Percentiles rank a stretch among this genome's conserved stretches.
phyloP scores from a whole-genome alignment of 1,140 invertebrate species.

The Anoplolepis gracilipes region DNA sequence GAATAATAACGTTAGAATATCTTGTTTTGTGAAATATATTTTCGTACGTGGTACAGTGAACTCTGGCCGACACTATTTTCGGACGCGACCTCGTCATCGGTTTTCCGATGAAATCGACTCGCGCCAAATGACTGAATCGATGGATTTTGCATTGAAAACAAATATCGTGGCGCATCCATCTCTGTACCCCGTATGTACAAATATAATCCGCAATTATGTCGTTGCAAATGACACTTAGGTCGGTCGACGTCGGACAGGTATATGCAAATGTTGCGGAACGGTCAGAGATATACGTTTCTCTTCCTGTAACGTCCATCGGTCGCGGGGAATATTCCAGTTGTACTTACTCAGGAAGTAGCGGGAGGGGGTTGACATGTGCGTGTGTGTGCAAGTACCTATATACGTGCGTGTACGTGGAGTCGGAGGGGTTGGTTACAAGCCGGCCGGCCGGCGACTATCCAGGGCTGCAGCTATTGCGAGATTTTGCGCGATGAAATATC shows the following conservation, averaged over 20 bases:
- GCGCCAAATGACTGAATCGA: neutral
- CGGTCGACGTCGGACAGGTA: constrained; percentile 16
- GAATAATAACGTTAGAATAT: neutral
- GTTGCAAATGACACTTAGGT: constrained; percentile 26
- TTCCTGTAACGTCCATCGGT: constrained; percentile 10
- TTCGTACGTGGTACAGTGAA: constrained; percentile 37
- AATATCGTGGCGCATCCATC: neutral
- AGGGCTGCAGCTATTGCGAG: constrained; percentile 23
- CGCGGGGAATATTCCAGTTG: constrained; percentile 61
- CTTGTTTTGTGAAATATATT: constrained; percentile 20
- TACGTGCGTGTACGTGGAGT: constrained; percentile 28
- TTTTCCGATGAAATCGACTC: constrained; percentile 33
- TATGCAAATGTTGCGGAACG: constrained; percentile 60
- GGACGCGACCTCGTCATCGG: constrained; percentile 26
- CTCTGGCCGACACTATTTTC: constrained; percentile 37
- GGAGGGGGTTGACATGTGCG: constrained; percentile 5
- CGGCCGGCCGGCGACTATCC: neutral
- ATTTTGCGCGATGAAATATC: constrained; percentile 26
- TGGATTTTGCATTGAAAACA: neutral
- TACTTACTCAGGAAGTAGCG: constrained; percentile 50
- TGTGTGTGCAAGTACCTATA: neutral
- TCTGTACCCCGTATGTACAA: neutral
- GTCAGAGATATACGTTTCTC: constrained; percentile 18
- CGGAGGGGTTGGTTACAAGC: constrained; percentile 43
- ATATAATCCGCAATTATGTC: constrained; percentile 39